Conservation (phyloP, 2,888 invertebrate species). For the Mystacides longicornis region DNA sequence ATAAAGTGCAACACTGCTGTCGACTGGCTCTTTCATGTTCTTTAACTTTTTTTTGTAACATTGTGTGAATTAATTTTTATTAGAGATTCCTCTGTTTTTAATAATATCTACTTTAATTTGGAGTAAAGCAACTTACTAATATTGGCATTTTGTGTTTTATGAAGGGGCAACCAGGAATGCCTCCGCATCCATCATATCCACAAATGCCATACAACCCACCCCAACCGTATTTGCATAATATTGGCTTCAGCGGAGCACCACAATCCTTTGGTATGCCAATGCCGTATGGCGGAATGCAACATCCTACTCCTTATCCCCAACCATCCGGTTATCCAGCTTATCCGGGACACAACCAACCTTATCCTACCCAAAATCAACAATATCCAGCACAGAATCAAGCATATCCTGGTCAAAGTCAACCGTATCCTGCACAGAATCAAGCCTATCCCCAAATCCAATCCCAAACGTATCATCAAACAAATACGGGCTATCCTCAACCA, state of each 20-base stretch:
- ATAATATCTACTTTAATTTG: too few species aligned
- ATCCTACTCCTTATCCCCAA: constrained; percentile 40
- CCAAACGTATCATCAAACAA: constrained; percentile 31
- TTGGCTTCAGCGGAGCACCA: constrained; percentile 47
- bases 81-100: background rate
- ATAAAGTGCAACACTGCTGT: too few species aligned
- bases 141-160: constrained; percentile 16
- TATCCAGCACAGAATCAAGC: constrained; percentile 21
- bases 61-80: too few species aligned
- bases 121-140: too few species aligned
- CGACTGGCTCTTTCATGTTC: too few species aligned
- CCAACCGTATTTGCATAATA: constrained; percentile 43
- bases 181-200: constrained; percentile 44
- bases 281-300: constrained; percentile 42
- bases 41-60: too few species aligned
- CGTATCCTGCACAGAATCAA: constrained; percentile 26
- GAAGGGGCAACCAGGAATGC: constrained; percentile 42
- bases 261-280: constrained; percentile 46
- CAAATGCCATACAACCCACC: constrained; percentile 32
- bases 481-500: constrained; percentile 27
- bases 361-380: constrained; percentile 34
- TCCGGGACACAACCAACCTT: constrained; percentile 34
- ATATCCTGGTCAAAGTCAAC: constrained; percentile 28
- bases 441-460: constrained; percentile 30
- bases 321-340: constrained; percentile 36